A percentile compares a stretch with the other conserved stretches of the same genome.
Evolutionary conservation across 2,113 vertebrate species (phyloP).

Genomic region (Caranx melampygus): DNA sequence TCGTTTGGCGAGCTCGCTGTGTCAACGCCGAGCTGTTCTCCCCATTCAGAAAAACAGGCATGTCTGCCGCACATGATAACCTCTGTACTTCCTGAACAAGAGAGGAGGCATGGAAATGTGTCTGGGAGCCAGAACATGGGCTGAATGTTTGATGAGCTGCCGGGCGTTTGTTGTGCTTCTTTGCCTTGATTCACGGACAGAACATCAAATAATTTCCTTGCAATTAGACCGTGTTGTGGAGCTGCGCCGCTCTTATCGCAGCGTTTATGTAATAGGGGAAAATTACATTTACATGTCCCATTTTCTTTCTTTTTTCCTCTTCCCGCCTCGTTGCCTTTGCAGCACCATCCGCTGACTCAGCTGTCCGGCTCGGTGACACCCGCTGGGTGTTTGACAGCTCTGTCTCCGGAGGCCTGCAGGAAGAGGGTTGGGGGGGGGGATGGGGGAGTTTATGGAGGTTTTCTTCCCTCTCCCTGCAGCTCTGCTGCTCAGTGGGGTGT

Average conservation of each 20-base stretch:
- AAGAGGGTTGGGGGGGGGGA: slow-evolving; percentile 9
- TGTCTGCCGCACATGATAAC: background rate
- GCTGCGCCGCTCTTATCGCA: slow-evolving; percentile 7
- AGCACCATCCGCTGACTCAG: slow-evolving; percentile 41
- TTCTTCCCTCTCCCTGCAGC: background rate
- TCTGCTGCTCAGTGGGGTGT: slow-evolving; percentile 21
- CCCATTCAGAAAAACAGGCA: background rate
- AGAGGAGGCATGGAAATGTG: background rate
- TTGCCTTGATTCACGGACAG: slow-evolving; percentile 17
- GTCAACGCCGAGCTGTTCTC: slow-evolving; percentile 22
- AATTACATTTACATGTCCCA: slow-evolving; percentile 28
- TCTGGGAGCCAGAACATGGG: slow-evolving; percentile 7
- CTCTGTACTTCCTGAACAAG: background rate
- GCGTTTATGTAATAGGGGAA: slow-evolving; percentile 34
- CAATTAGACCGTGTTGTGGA: slow-evolving; percentile 26
- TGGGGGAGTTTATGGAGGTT: slow-evolving; percentile 44
- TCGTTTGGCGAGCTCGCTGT: background rate
- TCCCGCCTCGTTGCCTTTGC: slow-evolving; percentile 5
- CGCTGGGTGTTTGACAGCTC: slow-evolving; percentile 36
- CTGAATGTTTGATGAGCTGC: slow-evolving; percentile 34
- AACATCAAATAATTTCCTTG: slow-evolving; percentile 47
- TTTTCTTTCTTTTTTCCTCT: background rate
- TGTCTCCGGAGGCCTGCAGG: slow-evolving; percentile 17
- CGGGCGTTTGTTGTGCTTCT: slow-evolving; percentile 10
- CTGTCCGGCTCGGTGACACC: slow-evolving; percentile 31